A percentile compares a stretch with the other conserved stretches of the same genome.
These are phyloP conservation scores for Trialeurodes vaporariorum DNA, from an alignment of 1,140 invertebrate species.

Conservation along the genomic window DNA sequence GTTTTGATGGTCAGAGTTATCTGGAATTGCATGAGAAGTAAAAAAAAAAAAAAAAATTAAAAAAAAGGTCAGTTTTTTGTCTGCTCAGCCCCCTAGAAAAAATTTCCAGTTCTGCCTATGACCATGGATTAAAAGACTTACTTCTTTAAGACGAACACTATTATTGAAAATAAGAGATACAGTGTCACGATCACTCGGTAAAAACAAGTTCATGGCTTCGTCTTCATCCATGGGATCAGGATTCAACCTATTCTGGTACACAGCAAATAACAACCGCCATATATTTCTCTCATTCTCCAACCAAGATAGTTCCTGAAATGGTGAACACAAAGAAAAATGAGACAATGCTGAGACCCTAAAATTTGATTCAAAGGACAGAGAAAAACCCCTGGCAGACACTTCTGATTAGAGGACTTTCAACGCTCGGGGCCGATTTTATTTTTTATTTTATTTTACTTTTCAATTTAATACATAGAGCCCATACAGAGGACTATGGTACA, in stretches of 20 bases:
- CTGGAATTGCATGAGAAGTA: neutral
- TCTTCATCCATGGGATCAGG: constrained; percentile 35
- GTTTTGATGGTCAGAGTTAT: too few species aligned
- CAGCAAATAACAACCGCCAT: constrained; percentile 66
- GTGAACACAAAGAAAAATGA: neutral
- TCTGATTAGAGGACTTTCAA: too few species aligned
- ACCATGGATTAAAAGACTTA: constrained; percentile 21
- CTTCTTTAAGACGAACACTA: constrained; percentile 55
- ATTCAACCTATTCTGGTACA: constrained; percentile 62
- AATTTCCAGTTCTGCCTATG: too few species aligned
- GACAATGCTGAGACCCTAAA: too few species aligned
- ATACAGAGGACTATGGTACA: too few species aligned
- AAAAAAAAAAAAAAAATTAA: neutral
- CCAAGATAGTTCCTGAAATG: constrained; percentile 37
- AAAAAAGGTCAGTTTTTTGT: too few species aligned
- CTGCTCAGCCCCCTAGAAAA: too few species aligned
- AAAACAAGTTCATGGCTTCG: constrained; percentile 30
- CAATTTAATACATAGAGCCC: too few species aligned
- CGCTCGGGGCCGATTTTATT: too few species aligned
- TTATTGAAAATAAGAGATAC: constrained; percentile 46
- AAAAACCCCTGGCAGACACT: too few species aligned
- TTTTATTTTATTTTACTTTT: too few species aligned
- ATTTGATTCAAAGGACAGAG: too few species aligned
- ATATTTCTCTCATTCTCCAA: constrained; percentile 71
- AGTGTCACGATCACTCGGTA: constrained; percentile 48